Conservation (phyloP, 2,113 vertebrate genomes). For the Dipodomys spectabilis region DNA sequence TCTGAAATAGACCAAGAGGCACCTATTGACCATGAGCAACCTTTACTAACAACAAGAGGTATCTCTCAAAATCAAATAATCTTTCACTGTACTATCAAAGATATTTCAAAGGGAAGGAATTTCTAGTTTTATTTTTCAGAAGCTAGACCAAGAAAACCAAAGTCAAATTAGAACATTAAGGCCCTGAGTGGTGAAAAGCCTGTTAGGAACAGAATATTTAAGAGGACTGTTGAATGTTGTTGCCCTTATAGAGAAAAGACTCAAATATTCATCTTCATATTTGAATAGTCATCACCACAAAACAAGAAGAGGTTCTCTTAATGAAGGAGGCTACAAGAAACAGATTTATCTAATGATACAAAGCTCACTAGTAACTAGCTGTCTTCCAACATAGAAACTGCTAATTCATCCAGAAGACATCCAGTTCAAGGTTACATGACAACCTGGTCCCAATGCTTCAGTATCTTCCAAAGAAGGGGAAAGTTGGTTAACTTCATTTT, state of each 20-base stretch:
- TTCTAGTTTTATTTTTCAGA: background rate
- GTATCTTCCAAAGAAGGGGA: background rate
- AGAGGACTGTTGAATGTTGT: background rate
- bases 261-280: background rate
- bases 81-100: background rate
- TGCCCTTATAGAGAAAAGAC: background rate
- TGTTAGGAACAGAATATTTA: background rate
- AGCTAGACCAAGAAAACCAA: slow-evolving; percentile 37
- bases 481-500: background rate
- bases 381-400: background rate
- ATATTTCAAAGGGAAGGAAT: background rate
- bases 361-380: background rate
- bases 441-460: background rate
- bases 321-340: background rate
- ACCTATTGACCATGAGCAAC: background rate
- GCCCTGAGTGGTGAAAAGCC: background rate
- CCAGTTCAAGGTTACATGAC: background rate
- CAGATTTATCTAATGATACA: background rate
- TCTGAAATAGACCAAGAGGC: background rate
- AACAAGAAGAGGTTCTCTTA: background rate
- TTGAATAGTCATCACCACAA: background rate
- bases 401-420: background rate
- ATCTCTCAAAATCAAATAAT: background rate
- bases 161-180: background rate
- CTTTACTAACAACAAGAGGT: background rate